Evolutionary conservation across 2,888 invertebrate species (phyloP).

Genomic region (Ethmia dodecea): DNA sequence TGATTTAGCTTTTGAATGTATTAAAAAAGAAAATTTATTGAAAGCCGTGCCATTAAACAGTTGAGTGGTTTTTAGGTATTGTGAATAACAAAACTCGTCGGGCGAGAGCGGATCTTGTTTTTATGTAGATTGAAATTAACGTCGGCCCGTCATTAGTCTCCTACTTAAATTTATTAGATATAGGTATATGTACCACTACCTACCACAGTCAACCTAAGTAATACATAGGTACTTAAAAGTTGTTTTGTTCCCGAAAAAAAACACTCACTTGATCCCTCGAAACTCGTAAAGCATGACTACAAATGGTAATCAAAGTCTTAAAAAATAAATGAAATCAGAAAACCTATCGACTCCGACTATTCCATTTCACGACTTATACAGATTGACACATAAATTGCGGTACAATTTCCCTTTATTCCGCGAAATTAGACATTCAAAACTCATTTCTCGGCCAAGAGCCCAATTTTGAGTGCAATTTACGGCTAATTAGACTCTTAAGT

Average conservation of each 20-base stretch:
- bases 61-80: too few species aligned
- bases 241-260: too few species aligned
- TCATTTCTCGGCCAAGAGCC: constrained; percentile 62
- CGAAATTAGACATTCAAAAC: constrained; percentile 68
- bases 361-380: constrained; percentile 40
- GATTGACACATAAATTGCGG: constrained; percentile 54
- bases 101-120: too few species aligned
- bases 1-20: constrained; percentile 28
- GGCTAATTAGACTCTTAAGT: constrained; percentile 69
- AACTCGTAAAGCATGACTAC: constrained; percentile 4
- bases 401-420: constrained; percentile 58
- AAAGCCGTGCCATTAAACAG: too few species aligned
- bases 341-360: constrained; percentile 23
- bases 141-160: too few species aligned
- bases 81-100: too few species aligned
- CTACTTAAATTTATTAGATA: too few species aligned
- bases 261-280: neutral
- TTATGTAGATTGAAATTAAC: too few species aligned
- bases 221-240: too few species aligned
- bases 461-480: constrained; percentile 69
- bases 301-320: constrained; percentile 8
- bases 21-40: too few species aligned
- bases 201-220: too few species aligned
- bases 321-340: constrained; percentile 6
- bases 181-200: too few species aligned